Evolutionary conservation across 1,140 invertebrate genomes (phyloP).

Genomic region (Drosophila jambulina): DNA sequence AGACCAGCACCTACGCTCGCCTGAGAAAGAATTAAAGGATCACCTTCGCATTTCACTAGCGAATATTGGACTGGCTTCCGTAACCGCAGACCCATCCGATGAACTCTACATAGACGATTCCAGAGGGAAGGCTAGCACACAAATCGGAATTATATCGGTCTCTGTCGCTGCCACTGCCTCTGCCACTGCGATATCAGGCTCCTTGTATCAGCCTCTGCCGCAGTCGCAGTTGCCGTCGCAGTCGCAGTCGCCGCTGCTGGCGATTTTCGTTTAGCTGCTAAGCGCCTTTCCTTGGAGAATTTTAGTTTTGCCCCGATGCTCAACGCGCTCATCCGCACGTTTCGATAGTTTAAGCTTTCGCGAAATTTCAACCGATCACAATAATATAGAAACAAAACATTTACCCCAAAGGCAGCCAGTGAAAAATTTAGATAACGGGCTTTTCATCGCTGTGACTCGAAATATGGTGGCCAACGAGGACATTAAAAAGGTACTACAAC

Average conservation of each 20-base stretch:
- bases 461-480: constrained; percentile 71
- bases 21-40: background rate
- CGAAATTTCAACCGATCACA: constrained; percentile 12
- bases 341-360: constrained; percentile 40
- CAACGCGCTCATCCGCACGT: constrained; percentile 63
- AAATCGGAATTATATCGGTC: constrained; percentile 29
- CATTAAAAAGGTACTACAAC: constrained; percentile 56
- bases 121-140: constrained; percentile 1
- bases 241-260: constrained; percentile 25
- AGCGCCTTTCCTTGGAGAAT: constrained; percentile 75
- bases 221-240: constrained; percentile 24
- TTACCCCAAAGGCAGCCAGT: background rate
- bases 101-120: background rate
- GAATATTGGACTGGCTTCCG: background rate
- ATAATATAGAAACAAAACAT: background rate
- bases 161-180: constrained; percentile 18
- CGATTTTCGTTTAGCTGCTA: constrained; percentile 60
- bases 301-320: constrained; percentile 67
- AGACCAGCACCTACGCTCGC: background rate
- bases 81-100: background rate
- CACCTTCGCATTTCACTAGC: background rate
- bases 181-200: constrained; percentile 39
- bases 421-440: background rate
- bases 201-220: constrained; percentile 24
- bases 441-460: background rate